Evolutionary conservation across 1,140 invertebrate genomes (phyloP).

Genomic region (Drosophila ficusphila): DNA sequence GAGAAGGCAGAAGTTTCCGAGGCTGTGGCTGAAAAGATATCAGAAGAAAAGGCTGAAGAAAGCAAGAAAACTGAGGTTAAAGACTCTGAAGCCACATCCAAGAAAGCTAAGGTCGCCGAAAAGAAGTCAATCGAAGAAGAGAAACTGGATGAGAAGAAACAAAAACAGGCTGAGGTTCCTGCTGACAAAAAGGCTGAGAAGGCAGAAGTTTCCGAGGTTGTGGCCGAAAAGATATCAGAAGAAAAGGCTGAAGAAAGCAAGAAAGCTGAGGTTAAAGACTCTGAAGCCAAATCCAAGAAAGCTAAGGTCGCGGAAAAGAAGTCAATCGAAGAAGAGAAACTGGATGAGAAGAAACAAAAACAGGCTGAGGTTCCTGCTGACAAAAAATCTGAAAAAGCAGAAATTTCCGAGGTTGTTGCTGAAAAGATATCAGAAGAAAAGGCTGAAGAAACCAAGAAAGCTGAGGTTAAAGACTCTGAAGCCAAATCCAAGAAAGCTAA

Average conservation of each 20-base stretch:
- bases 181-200: slow-evolving; percentile 1
- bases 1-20: slow-evolving; percentile 1
- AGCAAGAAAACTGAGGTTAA: background rate
- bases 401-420: background rate
- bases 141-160: background rate
- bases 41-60: slow-evolving; percentile 1
- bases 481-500: background rate
- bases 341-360: background rate
- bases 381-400: background rate
- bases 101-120: background rate
- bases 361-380: background rate
- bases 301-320: background rate
- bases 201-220: background rate
- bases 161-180: slow-evolving; percentile 2
- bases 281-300: background rate
- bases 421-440: slow-evolving; percentile 6
- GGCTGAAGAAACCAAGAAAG: background rate
- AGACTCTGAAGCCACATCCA: background rate
- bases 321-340: background rate
- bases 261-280: background rate
- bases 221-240: slow-evolving; percentile 8
- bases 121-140: background rate
- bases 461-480: slow-evolving; percentile 1
- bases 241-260: background rate
- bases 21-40: slow-evolving; percentile 7